phyloP scores from a whole-genome alignment of 2,113 vertebrate genomes.

The Gymnobelideus leadbeateri region DNA sequence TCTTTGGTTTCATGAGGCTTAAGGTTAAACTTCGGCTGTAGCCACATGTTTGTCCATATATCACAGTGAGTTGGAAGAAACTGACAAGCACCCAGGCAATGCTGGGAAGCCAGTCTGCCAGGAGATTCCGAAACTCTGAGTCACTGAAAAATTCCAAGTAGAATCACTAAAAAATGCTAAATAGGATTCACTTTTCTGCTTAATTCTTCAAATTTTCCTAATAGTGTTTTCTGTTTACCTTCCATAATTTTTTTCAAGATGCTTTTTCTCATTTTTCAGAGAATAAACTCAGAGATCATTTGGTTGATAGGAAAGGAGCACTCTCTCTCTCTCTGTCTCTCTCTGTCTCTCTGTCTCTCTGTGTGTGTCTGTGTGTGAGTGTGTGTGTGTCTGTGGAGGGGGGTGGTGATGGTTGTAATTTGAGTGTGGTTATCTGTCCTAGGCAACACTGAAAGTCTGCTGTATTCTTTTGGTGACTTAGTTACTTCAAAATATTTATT shows the following conservation, averaged over 20 bases:
- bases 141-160: not conserved
- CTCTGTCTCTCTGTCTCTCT: not conserved
- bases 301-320: not conserved
- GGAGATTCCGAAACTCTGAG: not conserved
- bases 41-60: not conserved
- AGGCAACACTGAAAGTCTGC: not conserved
- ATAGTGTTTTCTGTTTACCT: not conserved
- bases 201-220: not conserved
- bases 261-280: not conserved
- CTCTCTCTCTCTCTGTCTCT: not conserved
- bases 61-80: not conserved
- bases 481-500: conserved; percentile 2
- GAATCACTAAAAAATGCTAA: not conserved
- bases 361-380: too few species aligned
- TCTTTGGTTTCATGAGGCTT: not conserved
- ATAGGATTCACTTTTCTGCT: not conserved
- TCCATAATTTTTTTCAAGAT: not conserved
- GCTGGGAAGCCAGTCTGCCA: not conserved
- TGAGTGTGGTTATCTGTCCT: not conserved
- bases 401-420: not conserved
- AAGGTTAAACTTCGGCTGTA: not conserved
- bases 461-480: not conserved
- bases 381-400: too few species aligned
- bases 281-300: not conserved
- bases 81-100: not conserved